A percentile compares a stretch with the other conserved stretches of the same genome.
These are phyloP conservation scores for Leptodactylus fallax DNA, from an alignment of 2,797 vertebrate genomes.

Conservation along the genomic window DNA sequence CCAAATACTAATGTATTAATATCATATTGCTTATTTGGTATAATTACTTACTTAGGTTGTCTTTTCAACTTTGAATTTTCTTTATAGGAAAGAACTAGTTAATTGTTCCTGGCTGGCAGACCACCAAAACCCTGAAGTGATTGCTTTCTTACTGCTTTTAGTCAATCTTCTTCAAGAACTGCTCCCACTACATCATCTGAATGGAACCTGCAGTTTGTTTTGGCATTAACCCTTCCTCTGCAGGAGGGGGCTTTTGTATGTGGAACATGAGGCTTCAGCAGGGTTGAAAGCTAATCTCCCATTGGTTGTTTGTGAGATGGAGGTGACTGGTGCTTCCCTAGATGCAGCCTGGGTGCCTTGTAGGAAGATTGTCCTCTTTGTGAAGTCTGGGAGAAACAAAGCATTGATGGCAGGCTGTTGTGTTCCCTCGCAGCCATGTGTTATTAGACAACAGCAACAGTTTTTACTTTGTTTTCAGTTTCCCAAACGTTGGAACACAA, in stretches of 20 bases:
- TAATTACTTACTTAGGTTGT: background rate
- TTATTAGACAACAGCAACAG: conserved; percentile 61
- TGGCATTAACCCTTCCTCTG: conserved; percentile 47
- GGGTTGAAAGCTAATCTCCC: background rate
- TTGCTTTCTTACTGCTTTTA: conserved; percentile 43
- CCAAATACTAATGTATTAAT: background rate
- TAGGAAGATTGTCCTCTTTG: conserved; percentile 34
- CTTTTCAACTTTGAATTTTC: too few species aligned
- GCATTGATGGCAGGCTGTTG: conserved; percentile 45
- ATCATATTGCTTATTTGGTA: background rate
- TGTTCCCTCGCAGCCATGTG: conserved; percentile 34
- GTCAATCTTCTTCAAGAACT: conserved; percentile 46
- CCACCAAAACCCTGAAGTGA: conserved; percentile 43
- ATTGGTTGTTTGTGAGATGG: conserved; percentile 30
- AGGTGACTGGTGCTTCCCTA: conserved; percentile 18
- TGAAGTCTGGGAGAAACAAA: conserved; percentile 51
- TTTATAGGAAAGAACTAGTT: conserved; percentile 7
- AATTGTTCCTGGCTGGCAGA: conserved; percentile 40
- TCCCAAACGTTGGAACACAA: conserved; percentile 60
- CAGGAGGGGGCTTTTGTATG: conserved; percentile 14
- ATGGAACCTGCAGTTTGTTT: conserved; percentile 59
- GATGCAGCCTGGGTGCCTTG: conserved; percentile 26
- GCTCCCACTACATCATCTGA: conserved; percentile 59
- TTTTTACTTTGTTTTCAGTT: conserved; percentile 61
- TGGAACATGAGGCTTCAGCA: conserved; percentile 22